Evolutionary conservation across 1,140 invertebrate species (phyloP).

Genomic region (Sitobion miscanthi): DNA sequence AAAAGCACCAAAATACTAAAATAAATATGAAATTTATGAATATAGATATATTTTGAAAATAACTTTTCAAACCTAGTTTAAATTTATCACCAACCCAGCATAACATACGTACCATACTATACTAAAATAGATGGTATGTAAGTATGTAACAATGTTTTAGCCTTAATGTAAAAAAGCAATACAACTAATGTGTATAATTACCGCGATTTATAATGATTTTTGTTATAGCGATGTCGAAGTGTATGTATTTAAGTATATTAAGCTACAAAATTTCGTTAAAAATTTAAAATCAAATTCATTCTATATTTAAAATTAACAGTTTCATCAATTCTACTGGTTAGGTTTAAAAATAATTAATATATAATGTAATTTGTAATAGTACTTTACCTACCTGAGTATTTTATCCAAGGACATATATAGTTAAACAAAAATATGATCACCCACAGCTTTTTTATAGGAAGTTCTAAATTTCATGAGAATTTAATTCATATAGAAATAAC

Average conservation of each 20-base stretch:
- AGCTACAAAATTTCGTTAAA: neutral
- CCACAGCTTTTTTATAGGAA: neutral
- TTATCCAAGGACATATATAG: neutral
- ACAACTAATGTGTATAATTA: neutral
- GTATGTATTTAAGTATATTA: neutral
- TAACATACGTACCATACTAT: neutral
- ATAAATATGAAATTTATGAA: neutral
- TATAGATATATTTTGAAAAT: neutral
- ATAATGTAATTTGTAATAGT: neutral
- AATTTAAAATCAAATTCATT: neutral
- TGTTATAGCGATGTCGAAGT: neutral
- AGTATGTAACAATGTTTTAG: neutral
- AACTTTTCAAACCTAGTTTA: neutral
- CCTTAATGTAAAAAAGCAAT: neutral
- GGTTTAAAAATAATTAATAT: neutral
- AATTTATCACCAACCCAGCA: neutral
- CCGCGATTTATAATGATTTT: neutral
- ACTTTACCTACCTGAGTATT: neutral
- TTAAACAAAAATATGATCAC: neutral
- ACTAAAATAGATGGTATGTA: neutral
- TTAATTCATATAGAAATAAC: neutral
- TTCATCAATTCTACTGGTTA: neutral
- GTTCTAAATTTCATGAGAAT: neutral
- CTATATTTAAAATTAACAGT: neutral
- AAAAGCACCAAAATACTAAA: neutral